Conservation (phyloP, 2,888 invertebrate species). For the Drosophila histrio region DNA sequence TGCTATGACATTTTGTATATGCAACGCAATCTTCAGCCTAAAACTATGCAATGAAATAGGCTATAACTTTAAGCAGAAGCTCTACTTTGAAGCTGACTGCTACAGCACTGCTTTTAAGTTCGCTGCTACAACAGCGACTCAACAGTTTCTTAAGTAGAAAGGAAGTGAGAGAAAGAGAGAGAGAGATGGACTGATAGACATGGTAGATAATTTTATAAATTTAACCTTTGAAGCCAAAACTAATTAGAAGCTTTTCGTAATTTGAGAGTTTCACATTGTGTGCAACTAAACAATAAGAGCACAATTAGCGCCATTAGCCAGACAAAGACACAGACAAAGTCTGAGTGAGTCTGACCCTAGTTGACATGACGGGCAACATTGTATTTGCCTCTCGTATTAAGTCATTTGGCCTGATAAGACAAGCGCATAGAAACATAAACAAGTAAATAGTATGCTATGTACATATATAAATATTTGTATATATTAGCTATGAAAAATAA, state of each 20-base stretch:
- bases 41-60: conserved; percentile 47
- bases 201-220: conserved; percentile 16
- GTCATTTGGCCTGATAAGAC: conserved; percentile 24
- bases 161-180: background rate
- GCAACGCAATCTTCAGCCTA: conserved; percentile 32
- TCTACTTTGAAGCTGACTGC: conserved; percentile 28
- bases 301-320: conserved; percentile 49
- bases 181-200: background rate
- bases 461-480: conserved; percentile 4
- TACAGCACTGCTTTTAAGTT: background rate
- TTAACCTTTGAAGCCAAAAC: conserved; percentile 34
- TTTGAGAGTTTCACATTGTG: conserved; percentile 41
- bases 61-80: conserved; percentile 22
- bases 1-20: conserved; percentile 29
- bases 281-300: conserved; percentile 28
- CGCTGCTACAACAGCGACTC: background rate
- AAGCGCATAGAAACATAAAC: background rate
- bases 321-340: conserved; percentile 12
- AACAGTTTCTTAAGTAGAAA: no score
- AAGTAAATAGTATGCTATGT: background rate
- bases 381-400: conserved; percentile 15
- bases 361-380: conserved; percentile 36
- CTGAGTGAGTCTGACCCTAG: conserved; percentile 31
- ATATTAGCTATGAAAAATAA: conserved; percentile 17
- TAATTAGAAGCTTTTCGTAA: conserved; percentile 49